phyloP scores from a whole-genome alignment of 1,140 invertebrate species.

The Tetranychus urticae region DNA sequence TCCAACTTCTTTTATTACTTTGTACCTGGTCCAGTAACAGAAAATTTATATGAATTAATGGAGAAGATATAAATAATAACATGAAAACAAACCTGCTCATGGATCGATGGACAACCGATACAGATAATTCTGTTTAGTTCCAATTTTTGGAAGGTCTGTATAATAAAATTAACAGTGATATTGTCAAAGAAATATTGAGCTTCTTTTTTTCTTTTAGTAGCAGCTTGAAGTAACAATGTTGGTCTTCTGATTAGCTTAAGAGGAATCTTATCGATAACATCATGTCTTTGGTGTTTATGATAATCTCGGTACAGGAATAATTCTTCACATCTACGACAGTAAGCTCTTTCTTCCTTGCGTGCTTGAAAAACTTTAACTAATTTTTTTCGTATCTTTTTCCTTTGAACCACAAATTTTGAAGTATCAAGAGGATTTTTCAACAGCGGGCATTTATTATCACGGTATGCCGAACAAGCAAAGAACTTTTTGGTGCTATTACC shows the following conservation, averaged over 20 bases:
- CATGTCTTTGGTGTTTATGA: neutral
- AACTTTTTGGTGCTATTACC: neutral
- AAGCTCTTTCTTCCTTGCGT: neutral
- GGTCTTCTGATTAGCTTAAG: neutral
- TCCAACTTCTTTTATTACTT: slow-evolving; percentile 6
- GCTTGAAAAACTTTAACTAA: neutral
- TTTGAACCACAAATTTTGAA: neutral
- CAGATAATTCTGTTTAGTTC: slow-evolving; percentile 1
- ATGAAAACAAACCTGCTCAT: slow-evolving; percentile 3
- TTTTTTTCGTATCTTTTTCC: neutral
- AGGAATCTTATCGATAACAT: neutral
- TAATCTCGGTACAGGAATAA: neutral
- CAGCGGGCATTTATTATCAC: neutral
- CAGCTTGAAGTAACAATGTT: neutral
- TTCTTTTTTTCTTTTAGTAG: neutral
- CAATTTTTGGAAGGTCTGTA: neutral
- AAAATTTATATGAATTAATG: neutral
- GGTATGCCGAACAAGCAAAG: neutral
- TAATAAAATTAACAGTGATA: neutral
- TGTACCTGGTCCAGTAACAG: neutral
- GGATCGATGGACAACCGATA: slow-evolving; percentile 10
- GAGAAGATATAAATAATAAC: neutral
- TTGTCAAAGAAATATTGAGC: slow-evolving; percentile 4
- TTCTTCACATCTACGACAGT: neutral
- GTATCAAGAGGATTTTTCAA: neutral